Conservation (phyloP, 1,140 invertebrate genomes). For the Dysdera silvatica region DNA sequence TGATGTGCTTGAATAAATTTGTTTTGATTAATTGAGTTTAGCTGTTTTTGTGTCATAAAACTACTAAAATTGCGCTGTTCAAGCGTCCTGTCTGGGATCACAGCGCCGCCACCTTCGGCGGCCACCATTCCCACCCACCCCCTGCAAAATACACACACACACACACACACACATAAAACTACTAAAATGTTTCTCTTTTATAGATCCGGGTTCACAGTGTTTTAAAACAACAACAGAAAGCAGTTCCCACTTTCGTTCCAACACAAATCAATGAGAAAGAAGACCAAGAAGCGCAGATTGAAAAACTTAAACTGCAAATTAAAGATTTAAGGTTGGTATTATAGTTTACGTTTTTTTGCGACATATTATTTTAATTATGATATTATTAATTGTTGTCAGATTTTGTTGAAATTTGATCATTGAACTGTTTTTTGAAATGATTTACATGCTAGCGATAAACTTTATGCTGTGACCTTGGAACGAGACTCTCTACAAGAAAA, state of each 20-base stretch:
- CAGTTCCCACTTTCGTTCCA: slow-evolving; percentile 31
- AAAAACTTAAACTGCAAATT: slow-evolving; percentile 43
- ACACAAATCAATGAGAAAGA: slow-evolving; percentile 38
- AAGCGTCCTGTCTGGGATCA: too few relatives aligned
- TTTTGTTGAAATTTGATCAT: not conserved
- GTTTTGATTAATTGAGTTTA: too few relatives aligned
- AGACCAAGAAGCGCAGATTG: slow-evolving; percentile 40
- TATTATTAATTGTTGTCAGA: not conserved
- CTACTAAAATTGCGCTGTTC: too few relatives aligned
- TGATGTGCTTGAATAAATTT: too few relatives aligned
- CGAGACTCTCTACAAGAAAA: slow-evolving; percentile 43
- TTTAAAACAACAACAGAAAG: slow-evolving; percentile 44
- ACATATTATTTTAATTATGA: not conserved
- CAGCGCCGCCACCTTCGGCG: too few relatives aligned
- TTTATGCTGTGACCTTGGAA: slow-evolving; percentile 37
- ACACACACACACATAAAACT: too few relatives aligned
- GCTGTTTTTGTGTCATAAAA: too few relatives aligned
- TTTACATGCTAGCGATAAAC: slow-evolving; percentile 36
- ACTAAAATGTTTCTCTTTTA: slow-evolving; percentile 22
- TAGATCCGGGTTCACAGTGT: slow-evolving; percentile 47
- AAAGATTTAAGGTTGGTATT: slow-evolving; percentile 40
- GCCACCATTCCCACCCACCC: too few relatives aligned
- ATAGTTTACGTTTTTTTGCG: not conserved
- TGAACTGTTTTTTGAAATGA: not conserved
- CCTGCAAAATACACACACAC: too few relatives aligned